Conservation (phyloP, 2,888 invertebrate species). For the Nomada ruficornis region DNA sequence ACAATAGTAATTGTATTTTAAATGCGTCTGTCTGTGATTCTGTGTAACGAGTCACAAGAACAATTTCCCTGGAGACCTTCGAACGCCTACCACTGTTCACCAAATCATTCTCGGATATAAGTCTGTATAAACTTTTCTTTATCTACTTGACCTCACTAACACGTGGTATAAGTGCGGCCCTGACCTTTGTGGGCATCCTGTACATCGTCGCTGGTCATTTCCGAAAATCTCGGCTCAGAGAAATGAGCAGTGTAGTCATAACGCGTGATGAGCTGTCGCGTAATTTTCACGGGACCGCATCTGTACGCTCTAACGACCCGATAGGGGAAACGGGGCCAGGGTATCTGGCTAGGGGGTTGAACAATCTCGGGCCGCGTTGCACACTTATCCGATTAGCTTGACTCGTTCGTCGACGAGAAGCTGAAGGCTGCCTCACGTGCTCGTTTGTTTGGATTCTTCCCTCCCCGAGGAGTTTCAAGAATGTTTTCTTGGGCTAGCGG, state of each 20-base stretch:
- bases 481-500: background rate
- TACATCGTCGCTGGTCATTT: conserved; percentile 18
- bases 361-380: conserved; percentile 19
- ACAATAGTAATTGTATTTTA: too few species aligned
- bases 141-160: too few species aligned
- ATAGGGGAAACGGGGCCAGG: conserved; percentile 28
- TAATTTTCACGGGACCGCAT: conserved; percentile 56
- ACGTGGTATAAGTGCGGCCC: too few species aligned
- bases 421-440: background rate
- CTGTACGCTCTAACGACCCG: conserved; percentile 34
- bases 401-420: background rate
- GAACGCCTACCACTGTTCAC: too few species aligned
- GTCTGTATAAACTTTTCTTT: too few species aligned
- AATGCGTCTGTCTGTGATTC: too few species aligned
- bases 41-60: too few species aligned
- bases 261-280: conserved; percentile 60
- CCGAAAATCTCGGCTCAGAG: conserved; percentile 30
- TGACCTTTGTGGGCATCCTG: background rate
- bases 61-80: too few species aligned
- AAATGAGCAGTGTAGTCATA: conserved; percentile 45
- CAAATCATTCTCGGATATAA: too few species aligned
- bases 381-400: conserved; percentile 35
- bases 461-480: background rate
- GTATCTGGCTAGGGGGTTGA: background rate
- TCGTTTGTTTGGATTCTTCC: background rate